phyloP scores from a whole-genome alignment of 1,140 invertebrate genomes.

The Drosophila albomicans region DNA sequence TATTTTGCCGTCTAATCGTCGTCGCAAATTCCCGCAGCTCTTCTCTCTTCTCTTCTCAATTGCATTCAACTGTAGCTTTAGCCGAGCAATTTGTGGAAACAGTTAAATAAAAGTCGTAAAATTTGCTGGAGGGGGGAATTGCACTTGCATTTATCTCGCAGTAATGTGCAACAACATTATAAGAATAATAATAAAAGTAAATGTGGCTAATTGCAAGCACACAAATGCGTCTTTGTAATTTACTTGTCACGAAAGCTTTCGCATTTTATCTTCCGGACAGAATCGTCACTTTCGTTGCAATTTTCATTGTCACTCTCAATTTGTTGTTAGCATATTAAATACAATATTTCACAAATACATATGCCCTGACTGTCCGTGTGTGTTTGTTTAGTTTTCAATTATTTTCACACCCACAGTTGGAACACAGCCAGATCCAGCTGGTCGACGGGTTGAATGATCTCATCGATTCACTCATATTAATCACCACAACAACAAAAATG shows the following conservation, averaged over 20 bases:
- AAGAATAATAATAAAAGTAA: slow-evolving; percentile 15
- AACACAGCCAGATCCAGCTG: slow-evolving; percentile 12
- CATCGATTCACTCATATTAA: slow-evolving; percentile 47
- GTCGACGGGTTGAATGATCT: slow-evolving; percentile 45
- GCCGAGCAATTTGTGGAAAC: slow-evolving; percentile 32
- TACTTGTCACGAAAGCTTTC: not conserved
- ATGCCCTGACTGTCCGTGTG: not conserved
- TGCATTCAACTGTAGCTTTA: too few species aligned
- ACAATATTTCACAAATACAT: slow-evolving; percentile 4
- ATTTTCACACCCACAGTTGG: slow-evolving; percentile 30
- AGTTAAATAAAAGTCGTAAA: slow-evolving; percentile 25
- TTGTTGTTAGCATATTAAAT: slow-evolving; percentile 21
- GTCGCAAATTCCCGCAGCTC: slow-evolving; percentile 9
- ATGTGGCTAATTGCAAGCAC: slow-evolving; percentile 2
- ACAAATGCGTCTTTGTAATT: slow-evolving; percentile 10
- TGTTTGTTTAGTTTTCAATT: slow-evolving; percentile 19
- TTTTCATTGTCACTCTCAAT: not conserved
- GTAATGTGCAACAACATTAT: not conserved
- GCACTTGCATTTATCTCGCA: not conserved
- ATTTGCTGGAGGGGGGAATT: not conserved
- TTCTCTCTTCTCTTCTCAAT: not conserved
- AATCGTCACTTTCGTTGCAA: slow-evolving; percentile 5
- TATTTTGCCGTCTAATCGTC: slow-evolving; percentile 52
- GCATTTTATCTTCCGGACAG: not conserved
- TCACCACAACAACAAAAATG: slow-evolving; percentile 9